These are phyloP conservation scores for Pseudomyrmex dendroicus DNA, from an alignment of 1,140 invertebrate species.

Conservation along the genomic window DNA sequence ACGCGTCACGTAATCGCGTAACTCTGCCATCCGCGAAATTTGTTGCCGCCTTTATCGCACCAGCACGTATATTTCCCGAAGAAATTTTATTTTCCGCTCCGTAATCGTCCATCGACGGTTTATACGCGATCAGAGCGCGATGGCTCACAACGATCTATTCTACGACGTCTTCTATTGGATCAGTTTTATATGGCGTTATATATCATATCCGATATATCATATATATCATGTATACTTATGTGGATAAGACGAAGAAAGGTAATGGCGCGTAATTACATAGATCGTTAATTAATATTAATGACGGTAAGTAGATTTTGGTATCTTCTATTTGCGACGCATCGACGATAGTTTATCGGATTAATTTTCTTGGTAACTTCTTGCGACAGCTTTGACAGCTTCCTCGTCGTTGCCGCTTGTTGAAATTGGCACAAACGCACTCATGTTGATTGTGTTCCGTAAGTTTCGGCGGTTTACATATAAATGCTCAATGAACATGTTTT, in stretches of 20 bases:
- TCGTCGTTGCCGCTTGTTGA: background rate
- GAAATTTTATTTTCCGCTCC: constrained; percentile 61
- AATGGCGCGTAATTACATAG: constrained; percentile 52
- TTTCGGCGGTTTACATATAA: constrained; percentile 56
- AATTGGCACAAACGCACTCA: constrained; percentile 34
- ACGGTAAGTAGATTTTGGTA: background rate
- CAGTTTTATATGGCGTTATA: constrained; percentile 44
- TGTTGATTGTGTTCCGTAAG: constrained; percentile 24
- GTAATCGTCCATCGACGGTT: constrained; percentile 57
- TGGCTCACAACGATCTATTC: constrained; percentile 30
- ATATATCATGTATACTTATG: background rate
- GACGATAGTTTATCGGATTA: background rate
- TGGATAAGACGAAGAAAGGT: constrained; percentile 32
- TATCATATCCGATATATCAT: constrained; percentile 41
- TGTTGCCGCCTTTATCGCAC: constrained; percentile 58
- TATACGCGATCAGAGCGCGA: constrained; percentile 49
- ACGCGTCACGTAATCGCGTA: constrained; percentile 62
- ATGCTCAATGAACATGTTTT: constrained; percentile 55
- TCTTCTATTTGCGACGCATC: background rate
- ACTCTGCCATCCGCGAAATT: constrained; percentile 60
- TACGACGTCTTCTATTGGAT: constrained; percentile 24
- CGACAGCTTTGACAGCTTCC: no score
- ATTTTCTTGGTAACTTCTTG: background rate
- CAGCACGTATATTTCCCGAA: constrained; percentile 45
- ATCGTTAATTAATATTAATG: constrained; percentile 29